Conservation (phyloP, 64 coral and sea anemone genomes). For the Stichodactyla helianthus region DNA sequence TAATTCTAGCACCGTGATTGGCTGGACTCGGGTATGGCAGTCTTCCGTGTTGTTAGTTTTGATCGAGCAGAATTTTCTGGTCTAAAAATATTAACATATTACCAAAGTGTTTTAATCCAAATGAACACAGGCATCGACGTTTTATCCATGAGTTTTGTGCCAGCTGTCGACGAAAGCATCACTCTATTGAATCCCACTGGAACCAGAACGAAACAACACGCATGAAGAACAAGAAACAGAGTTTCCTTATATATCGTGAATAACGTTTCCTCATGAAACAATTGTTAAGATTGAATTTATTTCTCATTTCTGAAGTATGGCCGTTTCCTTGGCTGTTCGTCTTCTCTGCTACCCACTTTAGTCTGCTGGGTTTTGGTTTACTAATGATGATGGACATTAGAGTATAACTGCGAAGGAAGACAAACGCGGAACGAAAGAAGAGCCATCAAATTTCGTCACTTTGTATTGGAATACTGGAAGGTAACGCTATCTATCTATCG, state of each 20-base stretch:
- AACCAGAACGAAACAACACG: not conserved
- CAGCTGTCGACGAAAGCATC: not conserved
- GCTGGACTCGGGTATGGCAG: not conserved
- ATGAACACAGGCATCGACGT: not conserved
- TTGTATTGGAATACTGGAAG: too few relatives aligned
- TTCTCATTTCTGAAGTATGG: conserved; percentile 84
- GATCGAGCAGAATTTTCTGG: not conserved
- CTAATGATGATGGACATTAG: conserved; percentile 76
- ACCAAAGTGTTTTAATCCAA: not conserved
- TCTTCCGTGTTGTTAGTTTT: not conserved
- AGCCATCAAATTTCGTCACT: not conserved
- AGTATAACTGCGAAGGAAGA: conserved; percentile 23
- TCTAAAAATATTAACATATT: not conserved
- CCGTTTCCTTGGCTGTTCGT: conserved; percentile 68
- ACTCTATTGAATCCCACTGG: not conserved
- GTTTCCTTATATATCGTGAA: not conserved
- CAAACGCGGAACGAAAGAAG: not conserved
- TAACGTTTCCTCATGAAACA: conserved; percentile 35
- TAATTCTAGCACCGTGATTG: not conserved
- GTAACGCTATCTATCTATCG: not conserved
- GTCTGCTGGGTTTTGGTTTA: conserved; percentile 64
- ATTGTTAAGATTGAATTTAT: conserved; percentile 71
- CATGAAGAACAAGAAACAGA: not conserved
- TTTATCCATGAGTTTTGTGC: not conserved
- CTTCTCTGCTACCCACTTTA: conserved; percentile 74